These are phyloP conservation scores for Nannobrachium achirus DNA, from an alignment of 2,113 vertebrate genomes.

Conservation along the genomic window DNA sequence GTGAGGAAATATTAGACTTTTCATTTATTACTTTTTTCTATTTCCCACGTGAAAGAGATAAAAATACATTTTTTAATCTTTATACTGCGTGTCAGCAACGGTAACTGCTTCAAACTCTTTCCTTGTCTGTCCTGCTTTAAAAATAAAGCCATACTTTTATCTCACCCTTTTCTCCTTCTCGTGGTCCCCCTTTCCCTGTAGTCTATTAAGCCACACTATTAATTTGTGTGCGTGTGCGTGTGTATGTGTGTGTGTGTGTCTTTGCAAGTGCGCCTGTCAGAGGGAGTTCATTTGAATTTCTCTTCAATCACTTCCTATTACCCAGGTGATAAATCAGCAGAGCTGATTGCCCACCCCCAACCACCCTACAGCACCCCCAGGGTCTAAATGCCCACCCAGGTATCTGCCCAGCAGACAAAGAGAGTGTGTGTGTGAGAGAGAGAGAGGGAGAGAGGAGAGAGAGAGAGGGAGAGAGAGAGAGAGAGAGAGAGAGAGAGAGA, in stretches of 20 bases:
- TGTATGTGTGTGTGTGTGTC: not conserved
- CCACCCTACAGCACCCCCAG: conserved; percentile 76
- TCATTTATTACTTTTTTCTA: conserved; percentile 31
- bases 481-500: not conserved
- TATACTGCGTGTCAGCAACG: not conserved
- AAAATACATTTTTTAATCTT: conserved; percentile 42
- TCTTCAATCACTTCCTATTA: conserved; percentile 98
- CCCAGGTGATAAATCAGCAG: conserved; percentile 97
- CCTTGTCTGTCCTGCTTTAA: conserved; percentile 47
- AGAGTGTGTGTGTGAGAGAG: not conserved
- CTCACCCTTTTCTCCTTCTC: conserved; percentile 49
- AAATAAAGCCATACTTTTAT: conserved; percentile 48
- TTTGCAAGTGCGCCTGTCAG: conserved; percentile 86
- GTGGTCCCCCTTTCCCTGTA: conserved; percentile 52
- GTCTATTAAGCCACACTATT: conserved; percentile 82
- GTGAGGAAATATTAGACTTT: conserved; percentile 42
- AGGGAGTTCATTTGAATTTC: conserved; percentile 99
- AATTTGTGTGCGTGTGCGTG: conserved; percentile 67
- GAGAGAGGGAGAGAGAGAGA: conserved; percentile 67
- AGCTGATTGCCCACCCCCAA: conserved; percentile 42
- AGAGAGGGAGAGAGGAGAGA: not conserved
- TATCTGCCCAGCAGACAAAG: conserved; percentile 67
- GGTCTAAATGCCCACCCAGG: conserved; percentile 75
- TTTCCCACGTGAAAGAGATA: conserved; percentile 34
- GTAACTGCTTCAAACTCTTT: conserved; percentile 45